Conservation (phyloP, 2,888 invertebrate genomes). For the Onchidella celtica region DNA sequence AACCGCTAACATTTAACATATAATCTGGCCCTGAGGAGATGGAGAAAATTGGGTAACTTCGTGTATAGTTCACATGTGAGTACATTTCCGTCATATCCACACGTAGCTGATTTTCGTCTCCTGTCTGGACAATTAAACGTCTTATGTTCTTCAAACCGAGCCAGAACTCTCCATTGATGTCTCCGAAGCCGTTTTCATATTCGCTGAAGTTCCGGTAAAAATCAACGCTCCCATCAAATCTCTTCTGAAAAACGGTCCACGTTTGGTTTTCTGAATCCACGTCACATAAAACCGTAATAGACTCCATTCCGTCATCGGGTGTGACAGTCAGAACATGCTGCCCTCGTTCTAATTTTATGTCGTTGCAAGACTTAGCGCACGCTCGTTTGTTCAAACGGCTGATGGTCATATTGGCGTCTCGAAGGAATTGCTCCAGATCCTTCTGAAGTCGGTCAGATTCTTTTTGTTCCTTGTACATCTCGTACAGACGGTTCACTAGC, state of each 20-base stretch:
- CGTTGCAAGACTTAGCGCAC: constrained; percentile 5
- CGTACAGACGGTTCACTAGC: background rate
- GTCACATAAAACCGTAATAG: constrained; percentile 23
- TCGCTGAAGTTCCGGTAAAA: constrained; percentile 21
- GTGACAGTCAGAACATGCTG: background rate
- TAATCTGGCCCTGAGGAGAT: background rate
- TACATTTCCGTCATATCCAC: constrained; percentile 22
- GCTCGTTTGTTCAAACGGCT: background rate
- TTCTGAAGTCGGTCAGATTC: background rate
- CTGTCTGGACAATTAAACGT: constrained; percentile 16
- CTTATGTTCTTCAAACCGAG: constrained; percentile 28
- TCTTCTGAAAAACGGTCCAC: constrained; percentile 38
- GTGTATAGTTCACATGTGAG: background rate
- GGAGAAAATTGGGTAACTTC: constrained; percentile 14
- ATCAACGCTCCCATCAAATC: constrained; percentile 31
- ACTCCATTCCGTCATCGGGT: constrained; percentile 13
- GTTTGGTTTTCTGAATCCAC: background rate
- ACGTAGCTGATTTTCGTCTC: constrained; percentile 19
- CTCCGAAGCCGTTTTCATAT: background rate
- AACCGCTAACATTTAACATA: background rate
- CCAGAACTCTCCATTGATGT: constrained; percentile 18
- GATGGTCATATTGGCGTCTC: background rate
- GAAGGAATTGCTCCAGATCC: background rate
- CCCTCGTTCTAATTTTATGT: background rate
- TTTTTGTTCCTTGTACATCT: background rate